Evolutionary conservation across 30 jellyfish, hydroid and myxozoan genomes (phyloP).

Genomic region (Hydractinia symbiolongicarpus): DNA sequence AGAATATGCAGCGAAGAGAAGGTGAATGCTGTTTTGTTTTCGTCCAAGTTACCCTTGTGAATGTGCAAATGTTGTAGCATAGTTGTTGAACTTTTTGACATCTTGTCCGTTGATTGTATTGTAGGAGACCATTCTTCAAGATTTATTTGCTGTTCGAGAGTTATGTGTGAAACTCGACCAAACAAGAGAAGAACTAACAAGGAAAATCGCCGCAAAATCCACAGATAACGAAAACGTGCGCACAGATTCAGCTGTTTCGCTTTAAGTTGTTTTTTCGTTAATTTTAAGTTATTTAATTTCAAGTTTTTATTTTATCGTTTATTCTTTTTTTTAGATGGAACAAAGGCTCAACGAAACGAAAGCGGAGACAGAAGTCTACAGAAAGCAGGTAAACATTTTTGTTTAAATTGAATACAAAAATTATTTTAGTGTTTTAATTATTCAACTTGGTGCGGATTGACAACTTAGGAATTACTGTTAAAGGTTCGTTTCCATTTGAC

Average conservation of each 20-base stretch:
- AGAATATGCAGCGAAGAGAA: conserved; percentile 64
- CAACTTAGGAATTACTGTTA: too few relatives aligned
- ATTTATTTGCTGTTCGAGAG: conserved; percentile 81
- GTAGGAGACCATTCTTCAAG: conserved; percentile 70
- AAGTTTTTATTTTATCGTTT: background rate
- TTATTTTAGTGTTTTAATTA: too few relatives aligned
- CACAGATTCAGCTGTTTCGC: background rate
- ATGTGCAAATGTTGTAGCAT: too few relatives aligned
- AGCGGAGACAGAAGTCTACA: conserved; percentile 31
- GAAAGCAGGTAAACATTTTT: conserved; percentile 38
- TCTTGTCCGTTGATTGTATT: background rate
- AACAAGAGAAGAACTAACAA: conserved; percentile 73
- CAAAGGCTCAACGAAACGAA: conserved; percentile 29
- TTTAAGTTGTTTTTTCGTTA: background rate
- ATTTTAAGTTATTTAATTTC: background rate
- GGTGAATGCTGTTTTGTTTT: conserved; percentile 32
- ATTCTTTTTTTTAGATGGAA: conserved; percentile 20
- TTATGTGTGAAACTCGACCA: conserved; percentile 86
- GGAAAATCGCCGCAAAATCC: conserved; percentile 59
- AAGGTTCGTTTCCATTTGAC: too few relatives aligned
- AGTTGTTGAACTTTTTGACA: too few relatives aligned
- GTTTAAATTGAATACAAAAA: background rate
- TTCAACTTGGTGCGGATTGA: too few relatives aligned
- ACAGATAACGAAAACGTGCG: conserved; percentile 67
- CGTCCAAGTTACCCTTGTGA: background rate